A percentile compares a stretch with the other conserved stretches of the same genome.
These are phyloP conservation scores for Archilochus colubris DNA, from an alignment of 2,113 vertebrate species.

Conservation along the genomic window DNA sequence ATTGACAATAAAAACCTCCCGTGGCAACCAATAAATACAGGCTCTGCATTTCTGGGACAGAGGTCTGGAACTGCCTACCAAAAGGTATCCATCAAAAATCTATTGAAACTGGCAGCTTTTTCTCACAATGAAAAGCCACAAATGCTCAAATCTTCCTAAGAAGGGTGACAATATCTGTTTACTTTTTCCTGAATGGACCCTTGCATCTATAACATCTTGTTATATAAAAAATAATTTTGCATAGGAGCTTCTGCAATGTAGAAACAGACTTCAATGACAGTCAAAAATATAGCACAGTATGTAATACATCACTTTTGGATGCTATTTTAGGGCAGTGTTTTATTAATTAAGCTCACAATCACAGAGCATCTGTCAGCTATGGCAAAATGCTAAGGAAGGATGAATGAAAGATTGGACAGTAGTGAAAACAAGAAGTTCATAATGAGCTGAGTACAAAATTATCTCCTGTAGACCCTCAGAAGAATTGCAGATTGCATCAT, in stretches of 20 bases:
- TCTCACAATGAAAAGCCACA: neutral
- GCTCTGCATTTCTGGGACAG: constrained; percentile 16
- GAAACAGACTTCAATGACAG: neutral
- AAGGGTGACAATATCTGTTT: rapidly evolving
- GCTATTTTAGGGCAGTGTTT: neutral
- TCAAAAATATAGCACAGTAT: neutral
- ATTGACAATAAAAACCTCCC: neutral
- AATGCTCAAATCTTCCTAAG: neutral
- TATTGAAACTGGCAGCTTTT: neutral
- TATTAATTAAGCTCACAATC: constrained; percentile 31
- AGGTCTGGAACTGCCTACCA: neutral
- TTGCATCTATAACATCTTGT: neutral
- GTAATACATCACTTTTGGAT: neutral
- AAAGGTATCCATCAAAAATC: constrained; percentile 12
- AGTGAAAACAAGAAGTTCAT: neutral
- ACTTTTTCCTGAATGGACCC: neutral
- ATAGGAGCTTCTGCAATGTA: neutral
- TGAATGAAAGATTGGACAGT: neutral
- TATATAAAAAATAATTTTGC: neutral
- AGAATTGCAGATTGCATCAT: neutral
- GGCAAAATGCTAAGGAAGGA: neutral
- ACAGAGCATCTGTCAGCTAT: constrained; percentile 10
- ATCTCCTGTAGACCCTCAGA: neutral
- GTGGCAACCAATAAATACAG: neutral
- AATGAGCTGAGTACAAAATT: neutral